Base-by-base conservation (phyloP, 2,797 vertebrate genomes). In the Bryconaethiops microstoma region DNA sequence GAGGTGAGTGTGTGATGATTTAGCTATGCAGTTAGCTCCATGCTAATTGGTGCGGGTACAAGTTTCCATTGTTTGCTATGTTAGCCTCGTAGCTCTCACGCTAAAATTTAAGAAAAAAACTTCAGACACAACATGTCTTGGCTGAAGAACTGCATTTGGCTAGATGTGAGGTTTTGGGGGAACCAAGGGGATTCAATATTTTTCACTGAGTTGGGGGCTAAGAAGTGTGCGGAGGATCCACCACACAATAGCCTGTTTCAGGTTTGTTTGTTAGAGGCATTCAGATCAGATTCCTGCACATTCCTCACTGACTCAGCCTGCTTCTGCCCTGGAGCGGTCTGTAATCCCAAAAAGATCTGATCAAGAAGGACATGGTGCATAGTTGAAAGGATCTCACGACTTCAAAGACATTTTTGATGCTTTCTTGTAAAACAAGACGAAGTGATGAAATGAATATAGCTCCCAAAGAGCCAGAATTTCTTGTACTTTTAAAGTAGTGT, bases 211-310 rank as follows among this genome's bases (percentile, higher is more conserved):
- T 59, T 23, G 57, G 7, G 29, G 23, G 10, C 23, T 62, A 23
- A 62, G 59, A 14, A 14, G 42, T 35, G 65, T 16, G 40, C 59
- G 78, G 55, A 80, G 59, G 57, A 64, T 13, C 57, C 72, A 14
- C 48, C 4, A 2, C 79, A 85, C 83, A 85, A 87, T 83, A 79
- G 79, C 60, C 65, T 83, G 59, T 72, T 83, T 85, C 83, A 82
- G 83, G 77, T 78, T 67, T 55, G 35, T 60, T 77, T 77, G 69
- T 17, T 73, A 73, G 40, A 73, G 68, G 74, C 74, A 77, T 79
- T 75, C 81, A 80, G 83, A 86, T 87, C 79, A 78, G 74, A 87
- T 87, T 87, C 81, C 79, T 67, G 39, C 64, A 76, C 78, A 86
- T 87, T 87, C 84, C 79, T 77, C 29, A 78, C 57, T 62, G 70